Evolutionary conservation across 2,113 vertebrate genomes (phyloP), one percentile per base, ranked within the genome.

Genomic region (Amia ocellicauda): DNA sequence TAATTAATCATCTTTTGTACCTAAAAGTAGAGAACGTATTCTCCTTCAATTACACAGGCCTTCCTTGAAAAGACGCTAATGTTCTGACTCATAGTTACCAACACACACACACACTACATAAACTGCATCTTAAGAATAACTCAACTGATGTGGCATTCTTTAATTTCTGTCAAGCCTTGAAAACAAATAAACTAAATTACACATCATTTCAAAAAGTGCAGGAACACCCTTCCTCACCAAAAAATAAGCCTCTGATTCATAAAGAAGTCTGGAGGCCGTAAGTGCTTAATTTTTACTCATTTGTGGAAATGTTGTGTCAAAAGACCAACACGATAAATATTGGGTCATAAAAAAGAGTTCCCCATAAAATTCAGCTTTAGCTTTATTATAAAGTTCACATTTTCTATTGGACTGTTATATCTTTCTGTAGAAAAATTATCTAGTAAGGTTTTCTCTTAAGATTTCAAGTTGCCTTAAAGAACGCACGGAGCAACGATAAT

Each of bases 401-500:
- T n/a, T 2, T 47, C n/a, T 47, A 13, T n/a, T 47, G 11, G 16
- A 36, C 45, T 47, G 45, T 47, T 47, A n/a, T 17, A 16, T 36
- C 1, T 36, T 11, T 36, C 5, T 2, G 11, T 36, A 11, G 5
- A 7, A 36, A 5, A 36, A 36, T 7, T 7, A 36, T 36, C 1
- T 7, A 36, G 31, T 7, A 36, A 36, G 11, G 11, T 1, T 36
- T 1, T 36, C 31, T 11, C n/a, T n/a, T n/a, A n/a, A n/a, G n/a
- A n/a, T n/a, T n/a, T n/a, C n/a, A n/a, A n/a, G n/a, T n/a, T n/a
- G n/a, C n/a, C n/a, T n/a, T n/a, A n/a, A n/a, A n/a, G n/a, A n/a
- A n/a, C n/a, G n/a, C 11, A 69, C 67, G 67, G 64, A 55, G 69
- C 70, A 75, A 79, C 78, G 71, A 74, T 79, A 75, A 78, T 68